Percentiles rank a stretch among this genome's conserved stretches.
Evolutionary conservation across 2,888 invertebrate species (phyloP).

Genomic region (Lithophane leautieri): DNA sequence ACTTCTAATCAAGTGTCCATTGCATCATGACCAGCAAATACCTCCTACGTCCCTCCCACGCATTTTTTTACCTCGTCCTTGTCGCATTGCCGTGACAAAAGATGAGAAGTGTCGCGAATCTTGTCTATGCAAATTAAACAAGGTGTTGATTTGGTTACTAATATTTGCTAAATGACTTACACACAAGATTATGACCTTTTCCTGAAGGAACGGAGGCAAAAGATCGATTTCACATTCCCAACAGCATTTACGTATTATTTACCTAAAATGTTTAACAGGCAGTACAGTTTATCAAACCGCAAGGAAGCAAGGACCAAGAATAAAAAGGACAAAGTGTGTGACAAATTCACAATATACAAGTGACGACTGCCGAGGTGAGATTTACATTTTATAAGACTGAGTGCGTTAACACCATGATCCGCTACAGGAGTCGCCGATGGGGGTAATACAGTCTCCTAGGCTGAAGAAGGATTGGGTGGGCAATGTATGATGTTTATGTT

Average conservation of each 20-base stretch:
- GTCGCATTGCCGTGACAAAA: background rate
- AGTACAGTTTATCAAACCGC: too few relatives aligned
- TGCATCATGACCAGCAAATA: conserved; percentile 23
- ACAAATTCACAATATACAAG: conserved; percentile 12
- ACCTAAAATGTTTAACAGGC: too few relatives aligned
- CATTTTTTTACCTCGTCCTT: background rate
- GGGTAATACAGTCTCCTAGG: too few relatives aligned
- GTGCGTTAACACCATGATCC: too few relatives aligned
- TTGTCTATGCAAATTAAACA: background rate
- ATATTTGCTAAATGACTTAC: too few relatives aligned
- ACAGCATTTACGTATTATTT: too few relatives aligned
- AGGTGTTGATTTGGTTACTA: background rate
- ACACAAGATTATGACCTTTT: too few relatives aligned
- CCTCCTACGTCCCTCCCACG: conserved; percentile 14
- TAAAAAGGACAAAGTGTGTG: background rate
- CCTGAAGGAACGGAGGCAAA: too few relatives aligned
- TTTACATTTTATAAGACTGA: background rate
- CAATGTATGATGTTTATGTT: background rate
- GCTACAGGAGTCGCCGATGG: too few relatives aligned
- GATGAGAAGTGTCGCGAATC: background rate
- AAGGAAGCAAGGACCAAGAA: background rate
- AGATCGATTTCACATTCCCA: too few relatives aligned
- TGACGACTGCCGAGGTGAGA: background rate
- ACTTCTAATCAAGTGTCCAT: conserved; percentile 20
- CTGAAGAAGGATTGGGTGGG: background rate